A percentile compares a stretch with the other conserved stretches of the same genome.
Conservation (phyloP, 2,888 invertebrate species). For the Aphodius granarius region DNA sequence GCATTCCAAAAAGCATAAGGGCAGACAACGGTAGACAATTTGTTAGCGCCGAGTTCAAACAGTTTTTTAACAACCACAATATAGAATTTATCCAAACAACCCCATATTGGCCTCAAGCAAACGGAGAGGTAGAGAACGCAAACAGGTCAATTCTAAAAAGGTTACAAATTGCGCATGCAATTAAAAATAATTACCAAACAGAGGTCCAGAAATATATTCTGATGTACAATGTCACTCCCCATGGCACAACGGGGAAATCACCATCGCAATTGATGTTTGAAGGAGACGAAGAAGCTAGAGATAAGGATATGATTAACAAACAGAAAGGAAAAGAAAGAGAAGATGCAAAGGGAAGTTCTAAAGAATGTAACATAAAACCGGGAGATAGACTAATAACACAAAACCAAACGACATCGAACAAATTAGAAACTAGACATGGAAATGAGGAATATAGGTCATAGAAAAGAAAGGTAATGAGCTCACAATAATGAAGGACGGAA, state of each 20-base stretch:
- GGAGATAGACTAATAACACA: slow-evolving; percentile 21
- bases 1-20: slow-evolving; percentile 26
- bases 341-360: slow-evolving; percentile 30
- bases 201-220: slow-evolving; percentile 31
- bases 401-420: slow-evolving; percentile 1
- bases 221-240: slow-evolving; percentile 39
- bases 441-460: no score
- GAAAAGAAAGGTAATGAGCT: neutral
- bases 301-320: slow-evolving; percentile 34
- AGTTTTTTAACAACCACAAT: slow-evolving; percentile 22
- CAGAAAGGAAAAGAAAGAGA: slow-evolving; percentile 36
- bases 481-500: slow-evolving; percentile 11
- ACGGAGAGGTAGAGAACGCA: slow-evolving; percentile 36
- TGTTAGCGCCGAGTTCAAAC: slow-evolving; percentile 29
- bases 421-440: no score
- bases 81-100: slow-evolving; percentile 27
- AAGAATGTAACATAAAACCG: slow-evolving; percentile 18
- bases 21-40: slow-evolving; percentile 31
- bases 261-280: slow-evolving; percentile 37
- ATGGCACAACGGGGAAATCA: slow-evolving; percentile 38
- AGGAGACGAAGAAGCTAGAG: slow-evolving; percentile 30
- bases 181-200: slow-evolving; percentile 24
- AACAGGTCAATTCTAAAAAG: slow-evolving; percentile 28
- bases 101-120: slow-evolving; percentile 33
- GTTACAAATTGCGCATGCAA: neutral